phyloP scores from a whole-genome alignment of 2,888 invertebrate genomes.

The Julus scanicus region DNA sequence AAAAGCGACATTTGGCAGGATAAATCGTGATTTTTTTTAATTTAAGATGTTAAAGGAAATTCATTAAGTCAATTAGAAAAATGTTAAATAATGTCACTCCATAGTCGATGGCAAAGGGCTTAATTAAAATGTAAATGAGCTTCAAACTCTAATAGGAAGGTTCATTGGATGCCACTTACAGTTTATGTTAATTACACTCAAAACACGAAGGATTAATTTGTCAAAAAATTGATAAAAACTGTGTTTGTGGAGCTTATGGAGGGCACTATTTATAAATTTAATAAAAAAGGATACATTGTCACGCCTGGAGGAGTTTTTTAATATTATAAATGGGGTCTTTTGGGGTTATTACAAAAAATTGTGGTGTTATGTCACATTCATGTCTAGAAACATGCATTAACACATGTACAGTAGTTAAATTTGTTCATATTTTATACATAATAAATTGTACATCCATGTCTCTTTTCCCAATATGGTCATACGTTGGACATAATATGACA shows the following conservation, averaged over 20 bases:
- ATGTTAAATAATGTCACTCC: not conserved
- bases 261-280: too few relatives aligned
- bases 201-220: slow-evolving; percentile 17
- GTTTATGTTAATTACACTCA: slow-evolving; percentile 13
- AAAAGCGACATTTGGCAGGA: not conserved
- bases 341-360: too few relatives aligned
- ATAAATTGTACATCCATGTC: too few relatives aligned
- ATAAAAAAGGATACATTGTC: too few relatives aligned
- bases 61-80: slow-evolving; percentile 30
- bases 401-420: too few relatives aligned
- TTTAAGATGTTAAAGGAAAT: not conserved
- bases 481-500: too few relatives aligned
- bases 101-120: not conserved
- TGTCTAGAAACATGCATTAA: too few relatives aligned
- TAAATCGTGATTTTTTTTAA: not conserved
- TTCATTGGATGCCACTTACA: slow-evolving; percentile 1
- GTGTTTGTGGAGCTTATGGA: not conserved
- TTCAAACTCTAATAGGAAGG: not conserved
- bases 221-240: not conserved
- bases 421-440: too few relatives aligned
- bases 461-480: too few relatives aligned
- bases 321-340: too few relatives aligned
- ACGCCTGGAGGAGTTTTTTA: too few relatives aligned
- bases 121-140: slow-evolving; percentile 42
- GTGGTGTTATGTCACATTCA: too few relatives aligned